phyloP scores from a whole-genome alignment of 2,113 vertebrate species.

The Otocyon megalotis region DNA sequence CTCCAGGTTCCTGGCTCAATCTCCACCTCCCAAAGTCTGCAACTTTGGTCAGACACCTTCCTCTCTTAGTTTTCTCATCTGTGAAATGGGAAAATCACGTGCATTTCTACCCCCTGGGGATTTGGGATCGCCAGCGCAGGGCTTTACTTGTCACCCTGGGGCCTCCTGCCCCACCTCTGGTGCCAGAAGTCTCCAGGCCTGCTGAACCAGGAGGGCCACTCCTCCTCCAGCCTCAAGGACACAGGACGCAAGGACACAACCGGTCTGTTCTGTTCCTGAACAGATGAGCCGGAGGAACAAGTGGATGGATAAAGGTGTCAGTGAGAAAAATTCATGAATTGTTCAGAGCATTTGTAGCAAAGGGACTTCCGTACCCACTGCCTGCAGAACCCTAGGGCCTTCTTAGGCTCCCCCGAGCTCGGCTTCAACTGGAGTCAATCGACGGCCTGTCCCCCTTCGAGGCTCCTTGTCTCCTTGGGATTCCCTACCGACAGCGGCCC shows the following conservation, averaged over 20 bases:
- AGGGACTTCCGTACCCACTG: not conserved
- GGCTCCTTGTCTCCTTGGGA: not conserved
- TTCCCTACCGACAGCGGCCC: not conserved
- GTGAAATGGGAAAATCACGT: not conserved
- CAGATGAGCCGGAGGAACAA: not conserved
- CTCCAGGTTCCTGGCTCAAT: not conserved
- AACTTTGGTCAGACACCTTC: not conserved
- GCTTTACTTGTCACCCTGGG: not conserved
- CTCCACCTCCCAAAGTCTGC: not conserved
- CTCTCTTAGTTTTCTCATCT: not conserved
- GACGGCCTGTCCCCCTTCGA: not conserved
- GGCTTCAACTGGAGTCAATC: not conserved
- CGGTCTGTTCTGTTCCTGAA: not conserved
- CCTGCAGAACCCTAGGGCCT: not conserved
- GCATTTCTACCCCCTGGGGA: too few relatives aligned
- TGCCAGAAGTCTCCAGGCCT: fast-evolving
- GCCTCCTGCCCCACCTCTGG: not conserved
- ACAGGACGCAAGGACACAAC: fast-evolving
- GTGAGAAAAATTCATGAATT: not conserved
- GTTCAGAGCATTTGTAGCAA: not conserved
- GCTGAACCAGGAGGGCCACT: fast-evolving
- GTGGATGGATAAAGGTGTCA: too few relatives aligned
- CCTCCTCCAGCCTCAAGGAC: not conserved
- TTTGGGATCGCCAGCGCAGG: not conserved
- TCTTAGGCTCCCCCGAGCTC: not conserved